Base-by-base conservation (phyloP, 2,888 invertebrate species). In the Epistrophe grossulariae region DNA sequence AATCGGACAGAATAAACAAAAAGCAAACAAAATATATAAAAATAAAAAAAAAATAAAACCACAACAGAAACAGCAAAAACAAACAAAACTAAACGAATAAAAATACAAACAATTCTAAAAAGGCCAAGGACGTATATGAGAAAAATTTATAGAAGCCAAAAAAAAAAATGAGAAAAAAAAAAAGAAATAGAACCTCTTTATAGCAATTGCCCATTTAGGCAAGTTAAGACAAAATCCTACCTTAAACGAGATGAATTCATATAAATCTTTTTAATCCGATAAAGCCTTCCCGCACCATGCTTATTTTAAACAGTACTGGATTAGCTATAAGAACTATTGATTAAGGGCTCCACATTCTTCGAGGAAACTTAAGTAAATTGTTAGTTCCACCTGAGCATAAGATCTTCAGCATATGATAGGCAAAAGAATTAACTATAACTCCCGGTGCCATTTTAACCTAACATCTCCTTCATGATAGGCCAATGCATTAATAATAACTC, bases 231-330 rank as follows among this genome's bases (percentile, higher is more conserved):
- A 55, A 83, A 87, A 83, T 87, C 83, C 76, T 83, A 83, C 87
- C 87, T 83, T 87, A 87, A 87, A 79, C 87, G 83, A 83, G 87
- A 87, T 83, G 83, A 83, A 83, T 83, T 79, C 79, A 70, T 71
- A 83, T 83, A 83, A 87, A 87, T 87, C 87, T 82, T 83, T 87
- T 83, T 87, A 87, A 83, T 87, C 79, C 83, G 74, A 78, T 83
- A 76, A 79, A 55, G 76, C 71, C 62, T 62, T 66, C 17, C 50
- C 31, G 13, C 15, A 24, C 71, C 6, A 48, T 38, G 9, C 13
- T 17, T 38, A 2, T 17, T 50, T 50, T 35, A 7, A 1, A 0
- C 68, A 62, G 62, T 24, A 9, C 4, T 43, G 62, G 19, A 48
- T 60, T 48, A 31, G 6, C 35, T 35, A 31, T 31, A 31, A 31